phyloP scores from a whole-genome alignment of 1,140 invertebrate genomes.

The Psilanteris sp. region DNA sequence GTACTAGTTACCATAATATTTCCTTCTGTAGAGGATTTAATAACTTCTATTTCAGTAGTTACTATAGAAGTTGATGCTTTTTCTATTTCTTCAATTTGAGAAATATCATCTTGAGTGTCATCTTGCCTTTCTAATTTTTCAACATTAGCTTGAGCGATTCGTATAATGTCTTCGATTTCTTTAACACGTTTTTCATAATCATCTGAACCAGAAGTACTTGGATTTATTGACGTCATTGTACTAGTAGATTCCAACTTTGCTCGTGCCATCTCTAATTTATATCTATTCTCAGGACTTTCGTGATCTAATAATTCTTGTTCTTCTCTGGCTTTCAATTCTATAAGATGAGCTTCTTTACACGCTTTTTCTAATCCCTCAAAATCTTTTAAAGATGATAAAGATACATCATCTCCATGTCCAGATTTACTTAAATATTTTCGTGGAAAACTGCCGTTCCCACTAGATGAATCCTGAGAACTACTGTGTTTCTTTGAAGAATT shows the following conservation, averaged over 20 bases:
- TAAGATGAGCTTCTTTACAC: slow-evolving; percentile 89
- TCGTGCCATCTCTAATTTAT: slow-evolving; percentile 75
- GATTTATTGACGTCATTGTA: slow-evolving; percentile 72
- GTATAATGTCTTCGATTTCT: slow-evolving; percentile 87
- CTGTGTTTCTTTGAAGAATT: slow-evolving; percentile 81
- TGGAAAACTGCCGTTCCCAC: slow-evolving; percentile 87
- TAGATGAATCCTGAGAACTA: slow-evolving; percentile 87
- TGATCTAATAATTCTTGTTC: slow-evolving; percentile 90
- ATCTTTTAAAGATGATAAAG: slow-evolving; percentile 94
- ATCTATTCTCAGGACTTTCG: slow-evolving; percentile 84
- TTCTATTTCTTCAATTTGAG: slow-evolving; percentile 76
- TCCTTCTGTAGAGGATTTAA: slow-evolving; percentile 30
- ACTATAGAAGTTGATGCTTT: slow-evolving; percentile 22
- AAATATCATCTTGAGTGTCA: slow-evolving; percentile 79
- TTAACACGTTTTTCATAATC: slow-evolving; percentile 87
- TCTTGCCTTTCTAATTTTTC: slow-evolving; percentile 82
- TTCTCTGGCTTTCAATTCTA: slow-evolving; percentile 90
- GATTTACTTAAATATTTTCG: slow-evolving; percentile 83
- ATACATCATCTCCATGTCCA: slow-evolving; percentile 92
- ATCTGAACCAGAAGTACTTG: slow-evolving; percentile 82
- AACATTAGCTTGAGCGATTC: slow-evolving; percentile 85
- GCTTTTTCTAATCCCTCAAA: slow-evolving; percentile 95
- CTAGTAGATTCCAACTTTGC: slow-evolving; percentile 66
- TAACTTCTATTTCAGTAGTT: slow-evolving; percentile 68
- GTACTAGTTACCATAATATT: slow-evolving; percentile 82